Conservation (phyloP, 1,140 invertebrate species). For the Grapholita molesta region DNA sequence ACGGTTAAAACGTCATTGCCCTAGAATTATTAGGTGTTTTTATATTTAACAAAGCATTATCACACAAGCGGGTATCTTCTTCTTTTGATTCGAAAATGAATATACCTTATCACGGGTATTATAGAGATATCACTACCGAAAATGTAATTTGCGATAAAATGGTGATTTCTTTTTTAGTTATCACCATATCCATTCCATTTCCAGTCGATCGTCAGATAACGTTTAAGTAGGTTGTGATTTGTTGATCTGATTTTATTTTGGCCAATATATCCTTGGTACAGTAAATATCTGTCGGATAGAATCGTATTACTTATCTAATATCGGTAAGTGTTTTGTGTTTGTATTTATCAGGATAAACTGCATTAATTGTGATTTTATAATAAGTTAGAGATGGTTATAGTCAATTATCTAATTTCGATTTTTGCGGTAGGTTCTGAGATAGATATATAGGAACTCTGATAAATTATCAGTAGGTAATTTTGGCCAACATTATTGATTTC, state of each 20-base stretch:
- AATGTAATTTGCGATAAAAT: slow-evolving; percentile 68
- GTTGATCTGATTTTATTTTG: slow-evolving; percentile 24
- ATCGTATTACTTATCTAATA: slow-evolving; percentile 4
- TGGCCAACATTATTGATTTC: too few relatives aligned
- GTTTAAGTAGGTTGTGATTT: slow-evolving; percentile 56
- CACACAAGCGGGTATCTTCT: background rate
- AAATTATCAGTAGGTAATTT: too few relatives aligned
- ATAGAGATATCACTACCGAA: slow-evolving; percentile 57
- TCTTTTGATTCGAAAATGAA: slow-evolving; percentile 23
- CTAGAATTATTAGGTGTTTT: background rate
- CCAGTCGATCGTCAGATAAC: slow-evolving; percentile 71
- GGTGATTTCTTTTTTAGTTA: slow-evolving; percentile 63
- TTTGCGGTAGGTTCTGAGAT: too few relatives aligned
- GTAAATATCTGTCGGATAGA: slow-evolving; percentile 24
- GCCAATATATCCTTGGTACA: slow-evolving; percentile 29
- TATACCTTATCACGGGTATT: slow-evolving; percentile 46
- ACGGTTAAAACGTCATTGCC: background rate
- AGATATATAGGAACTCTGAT: too few relatives aligned
- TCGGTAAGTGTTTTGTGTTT: background rate
- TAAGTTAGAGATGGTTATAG: too few relatives aligned
- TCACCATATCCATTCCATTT: slow-evolving; percentile 59
- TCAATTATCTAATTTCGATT: too few relatives aligned
- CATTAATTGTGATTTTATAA: too few relatives aligned
- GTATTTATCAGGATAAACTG: background rate
- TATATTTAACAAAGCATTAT: background rate